phyloP scores from a whole-genome alignment of 2,113 vertebrate species.

The Melanocharis versteri region DNA sequence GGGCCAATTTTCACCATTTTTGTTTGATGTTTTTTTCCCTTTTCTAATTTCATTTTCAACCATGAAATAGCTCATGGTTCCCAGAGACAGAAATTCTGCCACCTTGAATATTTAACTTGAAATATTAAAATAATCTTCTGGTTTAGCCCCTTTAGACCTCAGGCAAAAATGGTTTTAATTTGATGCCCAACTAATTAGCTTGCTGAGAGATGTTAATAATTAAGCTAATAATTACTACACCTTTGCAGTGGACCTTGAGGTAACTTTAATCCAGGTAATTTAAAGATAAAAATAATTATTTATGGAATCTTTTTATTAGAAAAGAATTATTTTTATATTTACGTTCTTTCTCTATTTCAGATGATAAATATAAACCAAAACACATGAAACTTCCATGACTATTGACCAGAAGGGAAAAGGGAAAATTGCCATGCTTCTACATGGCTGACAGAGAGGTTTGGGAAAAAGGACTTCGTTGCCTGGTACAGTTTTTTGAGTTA shows the following conservation, averaged over 20 bases:
- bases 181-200: slow-evolving; percentile 4
- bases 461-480: neutral
- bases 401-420: neutral
- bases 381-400: neutral
- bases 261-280: neutral
- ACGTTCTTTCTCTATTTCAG: neutral
- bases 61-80: neutral
- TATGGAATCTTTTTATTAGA: neutral
- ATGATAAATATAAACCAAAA: neutral
- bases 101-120: slow-evolving; percentile 2
- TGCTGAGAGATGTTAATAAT: slow-evolving; percentile 3
- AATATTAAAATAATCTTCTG: neutral
- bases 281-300: neutral
- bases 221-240: slow-evolving; percentile 26
- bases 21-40: neutral
- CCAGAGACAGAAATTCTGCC: neutral
- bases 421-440: neutral
- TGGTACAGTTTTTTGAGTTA: neutral
- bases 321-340: neutral
- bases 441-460: neutral
- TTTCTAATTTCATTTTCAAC: neutral
- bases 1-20: neutral
- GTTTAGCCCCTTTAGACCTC: neutral
- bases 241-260: slow-evolving; percentile 4
- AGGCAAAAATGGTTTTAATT: neutral